phyloP scores from a whole-genome alignment of 2,113 vertebrate genomes.

The Muntiacus muntjak region DNA sequence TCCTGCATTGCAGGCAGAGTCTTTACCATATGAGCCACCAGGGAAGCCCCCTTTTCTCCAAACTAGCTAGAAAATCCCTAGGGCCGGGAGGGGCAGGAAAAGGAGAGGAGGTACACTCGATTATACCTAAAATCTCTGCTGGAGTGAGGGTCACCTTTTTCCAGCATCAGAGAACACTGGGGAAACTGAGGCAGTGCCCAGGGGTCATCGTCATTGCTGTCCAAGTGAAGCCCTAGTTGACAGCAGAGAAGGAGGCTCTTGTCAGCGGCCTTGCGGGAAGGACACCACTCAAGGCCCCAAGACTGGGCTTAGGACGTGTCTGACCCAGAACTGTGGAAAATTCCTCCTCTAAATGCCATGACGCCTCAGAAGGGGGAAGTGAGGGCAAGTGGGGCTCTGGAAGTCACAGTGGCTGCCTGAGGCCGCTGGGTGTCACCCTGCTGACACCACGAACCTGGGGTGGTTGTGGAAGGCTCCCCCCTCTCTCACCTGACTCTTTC shows the following conservation, averaged over 20 bases:
- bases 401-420: neutral
- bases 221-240: neutral
- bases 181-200: neutral
- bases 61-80: neutral
- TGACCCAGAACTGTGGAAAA: neutral
- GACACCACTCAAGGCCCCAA: neutral
- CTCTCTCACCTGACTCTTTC: neutral
- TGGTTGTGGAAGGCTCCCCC: neutral
- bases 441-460: neutral
- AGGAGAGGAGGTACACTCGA: neutral
- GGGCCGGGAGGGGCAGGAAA: neutral
- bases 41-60: neutral
- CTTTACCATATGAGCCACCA: neutral
- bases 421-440: no score
- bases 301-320: neutral
- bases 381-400: neutral
- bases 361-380: neutral
- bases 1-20: neutral
- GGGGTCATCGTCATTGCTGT: fast-evolving
- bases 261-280: neutral
- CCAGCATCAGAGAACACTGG: neutral
- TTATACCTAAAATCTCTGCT: neutral
- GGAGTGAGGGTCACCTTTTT: neutral
- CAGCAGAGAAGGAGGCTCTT: neutral
- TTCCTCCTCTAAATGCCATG: neutral